A percentile compares a stretch with the other conserved stretches of the same genome.
These are phyloP conservation scores for Dromaius novaehollandiae DNA, from an alignment of 2,113 vertebrate genomes.

Conservation along the genomic window DNA sequence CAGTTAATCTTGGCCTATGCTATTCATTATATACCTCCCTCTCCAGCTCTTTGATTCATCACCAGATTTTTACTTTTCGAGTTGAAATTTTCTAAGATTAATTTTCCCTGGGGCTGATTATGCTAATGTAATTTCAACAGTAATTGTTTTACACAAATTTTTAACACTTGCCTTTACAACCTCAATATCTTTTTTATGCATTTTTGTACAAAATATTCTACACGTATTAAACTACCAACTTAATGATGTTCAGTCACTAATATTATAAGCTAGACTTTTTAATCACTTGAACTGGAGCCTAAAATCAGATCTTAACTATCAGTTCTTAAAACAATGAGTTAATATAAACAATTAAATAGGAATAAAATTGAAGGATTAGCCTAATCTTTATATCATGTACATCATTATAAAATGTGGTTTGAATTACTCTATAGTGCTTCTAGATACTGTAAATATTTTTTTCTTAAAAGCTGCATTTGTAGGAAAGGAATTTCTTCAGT, in stretches of 20 bases:
- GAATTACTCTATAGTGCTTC: neutral
- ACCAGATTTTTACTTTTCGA: neutral
- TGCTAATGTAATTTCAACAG: neutral
- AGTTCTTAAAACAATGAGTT: neutral
- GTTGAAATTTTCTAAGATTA: neutral
- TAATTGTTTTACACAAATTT: neutral
- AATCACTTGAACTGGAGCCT: neutral
- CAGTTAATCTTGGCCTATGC: neutral
- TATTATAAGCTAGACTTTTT: neutral
- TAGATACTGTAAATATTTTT: neutral
- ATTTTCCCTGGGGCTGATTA: neutral
- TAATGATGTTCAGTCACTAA: neutral
- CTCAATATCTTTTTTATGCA: neutral
- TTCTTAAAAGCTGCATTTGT: neutral
- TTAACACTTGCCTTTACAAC: neutral
- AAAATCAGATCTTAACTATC: neutral
- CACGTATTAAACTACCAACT: neutral
- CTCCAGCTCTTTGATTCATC: neutral
- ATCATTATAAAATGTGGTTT: constrained; percentile 12
- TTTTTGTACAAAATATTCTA: neutral
- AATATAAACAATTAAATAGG: neutral
- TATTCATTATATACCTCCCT: neutral
- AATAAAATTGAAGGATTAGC: neutral
- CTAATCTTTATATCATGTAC: neutral
- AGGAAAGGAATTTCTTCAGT: constrained; percentile 8